Percentiles rank a stretch among this genome's conserved stretches.
phyloP scores from a whole-genome alignment of 2,113 vertebrate genomes.

The Heliornis fulica region DNA sequence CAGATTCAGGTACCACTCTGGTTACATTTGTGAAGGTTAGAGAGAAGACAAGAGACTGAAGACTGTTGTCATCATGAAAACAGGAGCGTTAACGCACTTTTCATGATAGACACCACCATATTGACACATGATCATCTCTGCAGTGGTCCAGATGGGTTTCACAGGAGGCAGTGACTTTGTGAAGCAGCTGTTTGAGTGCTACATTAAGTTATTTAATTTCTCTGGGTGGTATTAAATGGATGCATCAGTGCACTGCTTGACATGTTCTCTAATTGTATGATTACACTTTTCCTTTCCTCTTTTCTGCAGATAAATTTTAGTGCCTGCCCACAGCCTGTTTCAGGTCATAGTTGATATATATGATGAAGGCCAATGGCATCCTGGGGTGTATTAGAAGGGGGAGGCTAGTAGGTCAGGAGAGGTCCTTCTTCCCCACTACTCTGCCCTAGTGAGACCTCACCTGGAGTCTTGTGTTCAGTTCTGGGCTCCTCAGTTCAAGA shows the following conservation, averaged over 20 bases:
- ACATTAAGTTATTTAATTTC: neutral
- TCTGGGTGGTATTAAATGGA: neutral
- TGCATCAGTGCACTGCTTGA: neutral
- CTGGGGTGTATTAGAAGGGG: too few relatives aligned
- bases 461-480: too few relatives aligned
- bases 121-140: neutral
- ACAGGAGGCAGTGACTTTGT: neutral
- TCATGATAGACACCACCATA: neutral
- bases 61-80: neutral
- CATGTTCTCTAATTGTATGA: neutral
- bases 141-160: neutral
- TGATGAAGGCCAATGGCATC: too few relatives aligned
- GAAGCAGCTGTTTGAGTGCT: neutral
- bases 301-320: neutral
- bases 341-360: neutral
- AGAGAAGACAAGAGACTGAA: neutral
- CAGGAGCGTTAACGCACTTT: neutral
- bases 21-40: neutral
- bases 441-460: too few relatives aligned
- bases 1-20: neutral
- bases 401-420: too few relatives aligned
- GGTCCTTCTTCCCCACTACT: too few relatives aligned
- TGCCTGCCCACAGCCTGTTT: neutral
- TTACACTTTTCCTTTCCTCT: neutral
- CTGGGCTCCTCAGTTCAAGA: too few relatives aligned